phyloP scores from a whole-genome alignment of 37 sponge, comb jelly and placozoan species.

The Diacarnus erythraeanus region DNA sequence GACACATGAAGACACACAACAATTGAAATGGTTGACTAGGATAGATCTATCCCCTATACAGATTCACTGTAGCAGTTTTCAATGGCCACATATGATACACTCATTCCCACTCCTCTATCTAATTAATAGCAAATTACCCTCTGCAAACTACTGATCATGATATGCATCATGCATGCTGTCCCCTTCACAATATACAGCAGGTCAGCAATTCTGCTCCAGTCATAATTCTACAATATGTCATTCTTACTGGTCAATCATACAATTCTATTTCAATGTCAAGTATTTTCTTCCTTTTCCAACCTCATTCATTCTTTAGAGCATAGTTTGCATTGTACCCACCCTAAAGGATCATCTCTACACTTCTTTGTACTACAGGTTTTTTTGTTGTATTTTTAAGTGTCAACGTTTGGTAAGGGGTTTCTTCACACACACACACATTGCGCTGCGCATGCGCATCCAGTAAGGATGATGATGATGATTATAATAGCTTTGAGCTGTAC shows the following conservation, averaged over 20 bases:
- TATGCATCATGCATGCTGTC: not conserved
- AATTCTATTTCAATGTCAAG: not conserved
- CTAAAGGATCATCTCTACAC: not conserved
- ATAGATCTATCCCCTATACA: not conserved
- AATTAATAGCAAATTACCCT: not conserved
- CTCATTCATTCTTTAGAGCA: not conserved
- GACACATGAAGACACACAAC: slow-evolving; percentile 98
- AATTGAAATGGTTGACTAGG: slow-evolving; percentile 9
- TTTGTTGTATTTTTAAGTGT: not conserved
- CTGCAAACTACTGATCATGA: not conserved
- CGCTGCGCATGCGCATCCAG: not conserved
- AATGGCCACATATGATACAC: not conserved
- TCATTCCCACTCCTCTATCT: not conserved
- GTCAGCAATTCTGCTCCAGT: not conserved
- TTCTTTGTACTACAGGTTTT: not conserved
- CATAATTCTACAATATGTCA: not conserved
- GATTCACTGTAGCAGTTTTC: not conserved
- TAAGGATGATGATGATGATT: no score
- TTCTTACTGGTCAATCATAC: not conserved
- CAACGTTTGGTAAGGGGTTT: not conserved
- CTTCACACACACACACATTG: not conserved
- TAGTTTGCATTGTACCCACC: no score
- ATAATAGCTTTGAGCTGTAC: no score
- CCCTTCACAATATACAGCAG: not conserved
- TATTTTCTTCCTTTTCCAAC: not conserved